A percentile compares a stretch with the other conserved stretches of the same genome.
These are phyloP conservation scores for Drosophila aldrichi DNA, from an alignment of 2,888 invertebrate species.

Conservation along the genomic window DNA sequence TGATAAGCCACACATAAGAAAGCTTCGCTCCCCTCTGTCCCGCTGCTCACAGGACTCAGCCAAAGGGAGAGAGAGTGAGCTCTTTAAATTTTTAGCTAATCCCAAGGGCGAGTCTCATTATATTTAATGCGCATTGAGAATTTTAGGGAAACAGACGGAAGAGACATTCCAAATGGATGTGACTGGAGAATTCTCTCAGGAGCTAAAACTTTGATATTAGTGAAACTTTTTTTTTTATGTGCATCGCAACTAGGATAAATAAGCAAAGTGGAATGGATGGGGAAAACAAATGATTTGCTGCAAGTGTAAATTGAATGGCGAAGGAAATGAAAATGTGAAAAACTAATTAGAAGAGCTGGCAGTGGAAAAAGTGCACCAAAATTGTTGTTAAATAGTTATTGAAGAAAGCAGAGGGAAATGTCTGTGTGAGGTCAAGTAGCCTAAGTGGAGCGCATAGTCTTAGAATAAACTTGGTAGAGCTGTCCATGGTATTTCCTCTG, in stretches of 20 bases:
- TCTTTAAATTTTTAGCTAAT: slow-evolving; percentile 11
- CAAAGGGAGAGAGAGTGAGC: neutral
- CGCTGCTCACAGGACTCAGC: neutral
- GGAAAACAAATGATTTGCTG: neutral
- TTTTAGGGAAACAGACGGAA: slow-evolving; percentile 1
- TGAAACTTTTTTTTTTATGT: slow-evolving; percentile 4
- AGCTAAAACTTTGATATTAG: slow-evolving; percentile 3
- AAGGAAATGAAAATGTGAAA: slow-evolving; percentile 2
- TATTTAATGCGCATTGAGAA: slow-evolving; percentile 31
- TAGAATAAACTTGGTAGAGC: no score
- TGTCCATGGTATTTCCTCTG: no score
- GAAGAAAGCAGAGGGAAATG: no score
- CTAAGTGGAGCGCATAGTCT: no score
- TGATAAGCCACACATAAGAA: slow-evolving; percentile 27
- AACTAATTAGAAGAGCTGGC: slow-evolving; percentile 26
- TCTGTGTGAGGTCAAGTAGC: no score
- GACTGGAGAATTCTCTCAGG: slow-evolving; percentile 1
- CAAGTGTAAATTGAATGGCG: slow-evolving; percentile 40
- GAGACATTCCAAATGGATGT: slow-evolving; percentile 7
- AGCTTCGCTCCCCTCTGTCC: neutral
- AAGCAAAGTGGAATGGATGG: neutral
- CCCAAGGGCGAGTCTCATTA: slow-evolving; percentile 33
- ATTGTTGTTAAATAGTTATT: neutral
- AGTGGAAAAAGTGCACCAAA: neutral
- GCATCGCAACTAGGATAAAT: slow-evolving; percentile 16